Conservation (phyloP, 2,888 invertebrate species). For the Lithophane socia region DNA sequence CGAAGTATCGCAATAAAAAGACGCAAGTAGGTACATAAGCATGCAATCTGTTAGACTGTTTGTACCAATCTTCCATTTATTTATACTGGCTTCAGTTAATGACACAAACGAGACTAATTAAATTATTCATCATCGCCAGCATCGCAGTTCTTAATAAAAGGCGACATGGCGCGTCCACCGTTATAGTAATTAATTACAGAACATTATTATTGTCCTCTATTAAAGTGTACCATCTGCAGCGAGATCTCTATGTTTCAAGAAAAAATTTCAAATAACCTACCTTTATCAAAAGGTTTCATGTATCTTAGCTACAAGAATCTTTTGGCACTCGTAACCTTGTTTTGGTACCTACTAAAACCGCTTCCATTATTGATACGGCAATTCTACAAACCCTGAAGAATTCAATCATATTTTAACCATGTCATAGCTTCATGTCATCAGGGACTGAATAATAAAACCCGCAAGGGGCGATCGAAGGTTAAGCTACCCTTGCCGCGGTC, state of each 20-base stretch:
- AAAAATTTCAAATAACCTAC: slow-evolving; percentile 5
- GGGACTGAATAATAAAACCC: no score
- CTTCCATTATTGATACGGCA: no score
- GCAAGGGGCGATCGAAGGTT: no score
- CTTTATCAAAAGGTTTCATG: not conserved
- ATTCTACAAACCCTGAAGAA: no score
- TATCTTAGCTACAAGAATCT: no score
- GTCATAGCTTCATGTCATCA: no score
- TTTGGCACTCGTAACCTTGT: no score
- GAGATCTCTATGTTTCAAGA: not conserved
- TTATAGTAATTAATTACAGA: slow-evolving; percentile 40
- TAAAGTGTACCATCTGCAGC: slow-evolving; percentile 19
- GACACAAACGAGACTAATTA: slow-evolving; percentile 28
- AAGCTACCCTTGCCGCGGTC: no score
- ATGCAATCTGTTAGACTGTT: slow-evolving; percentile 1
- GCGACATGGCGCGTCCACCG: slow-evolving; percentile 1
- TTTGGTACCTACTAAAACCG: no score
- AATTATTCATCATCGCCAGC: slow-evolving; percentile 36
- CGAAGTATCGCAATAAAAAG: slow-evolving; percentile 3
- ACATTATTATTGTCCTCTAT: slow-evolving; percentile 7
- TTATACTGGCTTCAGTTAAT: slow-evolving; percentile 16
- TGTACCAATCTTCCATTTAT: slow-evolving; percentile 17
- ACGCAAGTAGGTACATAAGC: not conserved
- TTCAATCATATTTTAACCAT: no score
- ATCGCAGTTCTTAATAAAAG: slow-evolving; percentile 45